phyloP scores from a whole-genome alignment of 2,113 vertebrate genomes.

The Coreoperca whiteheadi region DNA sequence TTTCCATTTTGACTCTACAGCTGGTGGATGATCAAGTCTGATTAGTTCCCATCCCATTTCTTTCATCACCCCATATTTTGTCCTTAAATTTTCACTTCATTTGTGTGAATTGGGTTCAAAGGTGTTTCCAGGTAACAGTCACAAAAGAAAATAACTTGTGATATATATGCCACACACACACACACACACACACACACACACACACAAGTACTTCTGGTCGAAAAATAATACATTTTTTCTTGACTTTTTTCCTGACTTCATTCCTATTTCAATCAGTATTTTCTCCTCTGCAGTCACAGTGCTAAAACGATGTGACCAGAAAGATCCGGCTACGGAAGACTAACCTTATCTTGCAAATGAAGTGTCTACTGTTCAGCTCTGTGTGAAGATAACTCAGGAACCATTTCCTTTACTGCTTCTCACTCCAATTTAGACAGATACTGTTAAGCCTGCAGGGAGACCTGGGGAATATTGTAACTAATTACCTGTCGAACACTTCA shows the following conservation, averaged over 20 bases:
- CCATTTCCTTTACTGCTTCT: slow-evolving; percentile 37
- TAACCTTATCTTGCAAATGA: slow-evolving; percentile 62
- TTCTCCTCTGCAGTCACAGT: slow-evolving; percentile 14
- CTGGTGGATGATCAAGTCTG: slow-evolving; percentile 13
- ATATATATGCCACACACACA: background rate
- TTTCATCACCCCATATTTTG: background rate
- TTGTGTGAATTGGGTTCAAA: background rate
- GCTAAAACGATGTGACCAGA: slow-evolving; percentile 19
- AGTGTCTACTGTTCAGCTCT: slow-evolving; percentile 31
- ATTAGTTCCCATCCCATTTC: slow-evolving; percentile 13
- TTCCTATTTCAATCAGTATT: slow-evolving; percentile 24
- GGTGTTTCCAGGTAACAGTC: background rate
- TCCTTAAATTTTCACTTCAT: background rate
- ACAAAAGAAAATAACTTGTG: slow-evolving; percentile 4
- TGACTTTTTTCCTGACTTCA: background rate
- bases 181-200: too few species aligned
- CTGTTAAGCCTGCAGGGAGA: slow-evolving; percentile 18
- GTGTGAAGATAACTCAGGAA: slow-evolving; percentile 44
- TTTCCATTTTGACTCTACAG: slow-evolving; percentile 4
- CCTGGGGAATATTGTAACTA: slow-evolving; percentile 37
- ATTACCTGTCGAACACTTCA: slow-evolving; percentile 49
- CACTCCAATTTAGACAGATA: slow-evolving; percentile 50
- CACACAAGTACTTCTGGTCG: background rate
- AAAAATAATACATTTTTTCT: background rate
- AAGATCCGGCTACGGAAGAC: slow-evolving; percentile 29